Evolutionary conservation across 2,113 vertebrate species (phyloP).

Genomic region (Electrona antarctica): DNA sequence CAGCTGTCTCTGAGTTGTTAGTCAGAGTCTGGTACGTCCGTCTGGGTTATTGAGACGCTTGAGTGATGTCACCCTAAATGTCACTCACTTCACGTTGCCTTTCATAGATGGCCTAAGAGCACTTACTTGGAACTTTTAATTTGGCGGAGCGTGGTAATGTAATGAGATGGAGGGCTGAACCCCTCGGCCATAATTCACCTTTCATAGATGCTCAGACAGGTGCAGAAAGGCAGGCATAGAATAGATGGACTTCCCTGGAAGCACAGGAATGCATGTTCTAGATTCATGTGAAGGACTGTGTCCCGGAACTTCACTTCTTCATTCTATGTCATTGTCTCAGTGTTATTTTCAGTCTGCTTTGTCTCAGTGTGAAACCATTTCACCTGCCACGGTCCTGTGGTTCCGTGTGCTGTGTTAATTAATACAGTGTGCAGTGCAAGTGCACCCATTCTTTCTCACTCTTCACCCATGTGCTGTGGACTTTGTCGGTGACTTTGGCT

Average conservation of each 20-base stretch:
- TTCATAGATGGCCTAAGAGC: slow-evolving; percentile 47
- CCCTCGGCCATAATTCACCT: slow-evolving; percentile 42
- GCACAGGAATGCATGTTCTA: background rate
- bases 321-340: too few relatives aligned
- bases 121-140: slow-evolving; percentile 47
- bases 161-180: slow-evolving; percentile 55
- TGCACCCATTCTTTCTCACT: slow-evolving; percentile 27
- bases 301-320: too few relatives aligned
- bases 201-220: slow-evolving; percentile 26
- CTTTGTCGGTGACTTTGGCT: slow-evolving; percentile 29
- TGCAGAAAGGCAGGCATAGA: background rate
- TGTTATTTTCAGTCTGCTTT: too few relatives aligned
- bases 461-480: slow-evolving; percentile 28
- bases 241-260: background rate
- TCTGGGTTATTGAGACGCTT: slow-evolving; percentile 36
- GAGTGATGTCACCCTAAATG: slow-evolving; percentile 51
- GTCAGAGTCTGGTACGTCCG: slow-evolving; percentile 7
- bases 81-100: slow-evolving; percentile 39
- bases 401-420: slow-evolving; percentile 6
- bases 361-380: slow-evolving; percentile 6
- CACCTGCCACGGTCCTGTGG: background rate
- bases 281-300: too few relatives aligned
- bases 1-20: slow-evolving; percentile 25
- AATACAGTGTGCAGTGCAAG: background rate
- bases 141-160: slow-evolving; percentile 56